These are phyloP conservation scores for Metallyticus violacea DNA, from an alignment of 2,888 invertebrate genomes.

Conservation along the genomic window DNA sequence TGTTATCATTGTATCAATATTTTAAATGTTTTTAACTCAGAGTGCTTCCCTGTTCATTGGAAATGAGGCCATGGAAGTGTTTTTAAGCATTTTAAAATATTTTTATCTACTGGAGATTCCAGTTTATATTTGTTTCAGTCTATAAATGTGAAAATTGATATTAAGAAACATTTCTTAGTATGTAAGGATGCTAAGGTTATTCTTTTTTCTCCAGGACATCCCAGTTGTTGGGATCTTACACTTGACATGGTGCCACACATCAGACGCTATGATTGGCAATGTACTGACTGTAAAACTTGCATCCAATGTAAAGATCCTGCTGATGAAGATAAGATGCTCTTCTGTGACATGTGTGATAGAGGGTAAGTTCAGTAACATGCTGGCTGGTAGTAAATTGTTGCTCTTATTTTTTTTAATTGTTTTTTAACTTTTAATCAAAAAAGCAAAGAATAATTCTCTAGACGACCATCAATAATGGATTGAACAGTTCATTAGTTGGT, in stretches of 20 bases:
- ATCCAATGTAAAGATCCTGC: slow-evolving; percentile 76
- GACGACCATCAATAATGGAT: too few relatives aligned
- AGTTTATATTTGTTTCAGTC: too few relatives aligned
- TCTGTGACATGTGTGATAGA: slow-evolving; percentile 91
- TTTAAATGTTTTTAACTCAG: too few relatives aligned
- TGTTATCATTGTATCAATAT: too few relatives aligned
- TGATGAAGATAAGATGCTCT: slow-evolving; percentile 88
- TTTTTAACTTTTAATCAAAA: not conserved
- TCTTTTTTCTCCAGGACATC: slow-evolving; percentile 63
- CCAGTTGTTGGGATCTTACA: slow-evolving; percentile 81
- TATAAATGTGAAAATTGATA: too few relatives aligned
- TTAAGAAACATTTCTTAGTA: too few relatives aligned
- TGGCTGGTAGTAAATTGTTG: not conserved
- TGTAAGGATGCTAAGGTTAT: not conserved
- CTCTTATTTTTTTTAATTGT: not conserved
- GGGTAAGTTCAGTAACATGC: slow-evolving; percentile 57
- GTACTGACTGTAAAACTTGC: slow-evolving; percentile 90
- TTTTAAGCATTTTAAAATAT: too few relatives aligned
- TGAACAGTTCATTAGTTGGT: too few relatives aligned
- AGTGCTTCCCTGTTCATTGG: too few relatives aligned
- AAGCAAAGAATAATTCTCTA: not conserved
- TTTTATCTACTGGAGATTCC: too few relatives aligned
- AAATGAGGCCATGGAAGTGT: too few relatives aligned
- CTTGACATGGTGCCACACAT: slow-evolving; percentile 80
- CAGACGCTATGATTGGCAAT: slow-evolving; percentile 88